Conservation (phyloP, 2,888 invertebrate genomes). For the Caenorhabditis sp. region DNA sequence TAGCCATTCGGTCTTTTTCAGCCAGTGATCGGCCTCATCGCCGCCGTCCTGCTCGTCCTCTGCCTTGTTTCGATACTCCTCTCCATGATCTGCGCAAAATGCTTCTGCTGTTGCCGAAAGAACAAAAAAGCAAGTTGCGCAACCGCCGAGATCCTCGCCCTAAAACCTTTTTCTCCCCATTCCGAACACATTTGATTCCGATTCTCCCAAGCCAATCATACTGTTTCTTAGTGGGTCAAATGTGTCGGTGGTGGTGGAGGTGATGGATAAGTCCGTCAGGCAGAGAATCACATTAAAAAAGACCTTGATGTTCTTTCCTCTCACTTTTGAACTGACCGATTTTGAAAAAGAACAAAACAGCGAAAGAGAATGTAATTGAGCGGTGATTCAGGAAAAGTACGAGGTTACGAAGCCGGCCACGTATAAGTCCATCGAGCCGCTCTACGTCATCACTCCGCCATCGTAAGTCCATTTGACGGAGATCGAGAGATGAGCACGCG, state of each 20-base stretch:
- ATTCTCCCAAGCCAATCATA: conserved; percentile 49
- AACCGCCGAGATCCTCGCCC: conserved; percentile 10
- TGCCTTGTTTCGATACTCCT: conserved; percentile 71
- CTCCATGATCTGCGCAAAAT: conserved; percentile 69
- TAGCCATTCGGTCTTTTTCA: conserved; percentile 42
- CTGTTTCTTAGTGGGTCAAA: conserved; percentile 57
- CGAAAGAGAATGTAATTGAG: neutral
- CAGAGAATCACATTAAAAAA: conserved; percentile 29
- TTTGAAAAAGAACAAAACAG: conserved; percentile 8
- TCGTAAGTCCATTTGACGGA: conserved; percentile 32
- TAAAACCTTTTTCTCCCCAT: neutral
- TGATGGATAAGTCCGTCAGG: conserved; percentile 8
- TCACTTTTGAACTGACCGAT: conserved; percentile 22
- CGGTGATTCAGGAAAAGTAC: conserved; percentile 68
- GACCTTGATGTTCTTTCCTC: conserved; percentile 20
- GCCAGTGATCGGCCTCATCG: conserved; percentile 75
- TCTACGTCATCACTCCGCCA: conserved; percentile 77
- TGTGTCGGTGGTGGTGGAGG: conserved; percentile 10
- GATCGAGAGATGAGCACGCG: no score
- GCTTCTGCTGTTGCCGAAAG: conserved; percentile 65
- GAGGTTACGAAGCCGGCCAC: conserved; percentile 74
- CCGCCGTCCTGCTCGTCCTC: conserved; percentile 73
- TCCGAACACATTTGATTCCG: conserved; percentile 26
- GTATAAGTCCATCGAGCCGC: conserved; percentile 77
- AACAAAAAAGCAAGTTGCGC: conserved; percentile 60